Percentiles rank a stretch among this genome's conserved stretches.
Evolutionary conservation across 2,797 vertebrate genomes (phyloP).

Genomic region (Labroides dimidiatus): DNA sequence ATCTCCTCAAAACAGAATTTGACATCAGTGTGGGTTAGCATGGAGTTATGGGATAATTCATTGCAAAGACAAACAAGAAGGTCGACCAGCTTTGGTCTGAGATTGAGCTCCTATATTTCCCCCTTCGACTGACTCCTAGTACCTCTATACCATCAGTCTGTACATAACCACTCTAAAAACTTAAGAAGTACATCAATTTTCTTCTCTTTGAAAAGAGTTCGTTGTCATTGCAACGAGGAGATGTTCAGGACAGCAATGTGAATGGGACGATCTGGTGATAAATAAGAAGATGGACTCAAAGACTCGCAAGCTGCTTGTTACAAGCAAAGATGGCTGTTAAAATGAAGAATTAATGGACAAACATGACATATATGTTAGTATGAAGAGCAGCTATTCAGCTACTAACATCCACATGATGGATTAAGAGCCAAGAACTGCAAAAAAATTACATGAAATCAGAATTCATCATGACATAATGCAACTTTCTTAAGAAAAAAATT

Average conservation of each 20-base stretch:
- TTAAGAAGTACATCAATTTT: slow-evolving; percentile 45
- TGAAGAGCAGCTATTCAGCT: slow-evolving; percentile 69
- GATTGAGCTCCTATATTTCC: slow-evolving; percentile 59
- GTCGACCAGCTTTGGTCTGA: slow-evolving; percentile 86
- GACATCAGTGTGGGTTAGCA: slow-evolving; percentile 82
- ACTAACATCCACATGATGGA: slow-evolving; percentile 71
- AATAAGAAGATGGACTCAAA: slow-evolving; percentile 78
- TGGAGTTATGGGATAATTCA: slow-evolving; percentile 84
- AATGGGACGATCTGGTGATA: slow-evolving; percentile 77
- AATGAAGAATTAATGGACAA: slow-evolving; percentile 79
- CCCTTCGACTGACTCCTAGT: slow-evolving; percentile 51
- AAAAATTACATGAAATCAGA: slow-evolving; percentile 68
- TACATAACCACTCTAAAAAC: slow-evolving; percentile 42
- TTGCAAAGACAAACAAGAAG: slow-evolving; percentile 86
- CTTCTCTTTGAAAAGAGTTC: slow-evolving; percentile 71
- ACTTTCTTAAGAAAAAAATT: slow-evolving; percentile 34
- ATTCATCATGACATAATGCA: slow-evolving; percentile 68
- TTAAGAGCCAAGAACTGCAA: slow-evolving; percentile 74
- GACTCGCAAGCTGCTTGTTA: slow-evolving; percentile 75
- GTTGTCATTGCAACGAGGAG: slow-evolving; percentile 80
- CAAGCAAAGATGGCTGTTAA: slow-evolving; percentile 80
- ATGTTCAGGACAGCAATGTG: slow-evolving; percentile 71
- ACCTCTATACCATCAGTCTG: slow-evolving; percentile 46
- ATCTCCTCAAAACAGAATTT: slow-evolving; percentile 80
- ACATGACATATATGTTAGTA: slow-evolving; percentile 79